Conservation (phyloP, 2,888 invertebrate genomes). For the Drosophila peninsularis region DNA sequence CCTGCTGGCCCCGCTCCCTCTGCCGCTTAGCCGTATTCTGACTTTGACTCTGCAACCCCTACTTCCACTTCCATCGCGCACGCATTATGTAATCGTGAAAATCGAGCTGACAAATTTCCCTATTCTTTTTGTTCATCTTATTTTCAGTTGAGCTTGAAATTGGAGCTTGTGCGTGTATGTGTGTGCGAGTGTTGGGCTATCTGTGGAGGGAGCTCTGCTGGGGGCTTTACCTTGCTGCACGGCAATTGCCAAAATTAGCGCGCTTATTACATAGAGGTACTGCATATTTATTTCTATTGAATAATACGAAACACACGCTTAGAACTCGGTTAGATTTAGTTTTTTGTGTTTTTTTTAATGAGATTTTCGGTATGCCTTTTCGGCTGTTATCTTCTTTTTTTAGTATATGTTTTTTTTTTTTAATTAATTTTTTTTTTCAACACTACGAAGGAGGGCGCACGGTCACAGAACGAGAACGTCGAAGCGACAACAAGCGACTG, state of each 20-base stretch:
- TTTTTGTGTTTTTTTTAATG: conserved; percentile 9
- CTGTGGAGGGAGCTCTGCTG: neutral
- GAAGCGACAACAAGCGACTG: conserved; percentile 62
- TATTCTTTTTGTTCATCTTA: conserved; percentile 1
- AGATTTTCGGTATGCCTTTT: conserved; percentile 26
- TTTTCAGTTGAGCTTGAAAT: conserved; percentile 23
- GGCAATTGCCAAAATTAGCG: conserved; percentile 83
- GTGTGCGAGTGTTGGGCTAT: neutral
- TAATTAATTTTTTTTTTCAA: neutral
- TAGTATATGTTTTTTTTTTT: conserved; percentile 1
- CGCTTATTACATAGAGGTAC: conserved; percentile 82
- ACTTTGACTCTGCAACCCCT: conserved; percentile 13
- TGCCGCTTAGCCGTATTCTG: neutral
- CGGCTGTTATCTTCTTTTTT: conserved; percentile 21
- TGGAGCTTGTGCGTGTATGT: conserved; percentile 9
- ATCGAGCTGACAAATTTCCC: conserved; percentile 46
- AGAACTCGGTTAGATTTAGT: conserved; percentile 3
- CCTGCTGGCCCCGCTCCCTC: conserved; percentile 2
- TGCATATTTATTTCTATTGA: conserved; percentile 76
- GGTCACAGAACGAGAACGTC: conserved; percentile 47
- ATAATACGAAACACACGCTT: conserved; percentile 21
- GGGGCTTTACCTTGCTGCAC: conserved; percentile 84
- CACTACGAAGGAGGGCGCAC: conserved; percentile 41
- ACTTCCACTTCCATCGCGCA: conserved; percentile 44
- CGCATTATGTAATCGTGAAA: conserved; percentile 85